Evolutionary conservation across 2,797 vertebrate species (phyloP).

Genomic region (Spatula versicolor): DNA sequence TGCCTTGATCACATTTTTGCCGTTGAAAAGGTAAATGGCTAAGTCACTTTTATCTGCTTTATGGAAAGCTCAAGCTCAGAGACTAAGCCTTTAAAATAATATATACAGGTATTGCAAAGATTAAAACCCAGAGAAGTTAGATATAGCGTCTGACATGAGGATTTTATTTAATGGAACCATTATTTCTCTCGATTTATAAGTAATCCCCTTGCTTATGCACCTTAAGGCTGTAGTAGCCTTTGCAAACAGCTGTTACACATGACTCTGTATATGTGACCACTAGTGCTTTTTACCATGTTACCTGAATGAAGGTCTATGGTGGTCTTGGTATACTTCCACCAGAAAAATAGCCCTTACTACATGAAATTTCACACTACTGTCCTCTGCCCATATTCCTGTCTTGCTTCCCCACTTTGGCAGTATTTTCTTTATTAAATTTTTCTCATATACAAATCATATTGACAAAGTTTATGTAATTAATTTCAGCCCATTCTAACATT

Average conservation of each 20-base stretch:
- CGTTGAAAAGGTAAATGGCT: not conserved
- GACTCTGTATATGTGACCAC: not conserved
- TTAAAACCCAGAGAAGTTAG: not conserved
- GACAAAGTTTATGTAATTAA: not conserved
- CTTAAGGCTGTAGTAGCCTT: not conserved
- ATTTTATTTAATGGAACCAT: conserved; percentile 18
- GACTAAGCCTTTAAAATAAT: conserved; percentile 7
- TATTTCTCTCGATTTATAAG: conserved; percentile 1
- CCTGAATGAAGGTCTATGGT: not conserved
- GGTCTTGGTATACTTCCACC: not conserved
- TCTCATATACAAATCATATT: not conserved
- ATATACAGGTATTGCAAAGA: not conserved
- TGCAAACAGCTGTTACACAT: not conserved
- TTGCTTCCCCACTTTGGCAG: not conserved
- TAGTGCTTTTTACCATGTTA: not conserved
- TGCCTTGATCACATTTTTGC: not conserved
- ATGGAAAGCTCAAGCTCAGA: not conserved
- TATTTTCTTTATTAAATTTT: not conserved
- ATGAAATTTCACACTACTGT: not conserved
- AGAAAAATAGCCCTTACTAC: not conserved
- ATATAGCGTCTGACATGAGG: not conserved
- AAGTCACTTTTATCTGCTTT: not conserved
- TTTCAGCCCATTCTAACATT: not conserved
- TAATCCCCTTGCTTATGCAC: not conserved
- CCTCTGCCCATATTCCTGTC: not conserved